These are phyloP conservation scores for Pogonocherus hispidulus DNA, from an alignment of 2,888 invertebrate genomes.

Conservation along the genomic window DNA sequence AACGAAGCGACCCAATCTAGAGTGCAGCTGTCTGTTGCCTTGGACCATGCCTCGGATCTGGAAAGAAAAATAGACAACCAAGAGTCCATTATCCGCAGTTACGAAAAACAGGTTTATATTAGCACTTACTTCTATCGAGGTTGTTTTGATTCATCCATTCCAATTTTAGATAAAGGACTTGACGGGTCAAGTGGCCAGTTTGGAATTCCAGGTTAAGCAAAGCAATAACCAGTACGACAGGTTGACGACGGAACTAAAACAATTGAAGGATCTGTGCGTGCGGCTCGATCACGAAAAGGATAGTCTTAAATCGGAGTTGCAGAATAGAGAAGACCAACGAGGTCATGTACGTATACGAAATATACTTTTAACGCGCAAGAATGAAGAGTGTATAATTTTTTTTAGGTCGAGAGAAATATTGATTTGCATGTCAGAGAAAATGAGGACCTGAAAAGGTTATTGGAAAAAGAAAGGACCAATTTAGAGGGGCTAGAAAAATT, in stretches of 20 bases:
- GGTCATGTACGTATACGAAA: conserved; percentile 64
- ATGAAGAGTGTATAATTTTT: conserved; percentile 19
- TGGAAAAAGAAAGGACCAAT: conserved; percentile 68
- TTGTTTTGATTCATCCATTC: not conserved
- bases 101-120: conserved; percentile 72
- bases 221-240: conserved; percentile 72
- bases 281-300: conserved; percentile 79
- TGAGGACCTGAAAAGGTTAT: conserved; percentile 66
- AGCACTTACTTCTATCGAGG: not conserved
- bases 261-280: conserved; percentile 74
- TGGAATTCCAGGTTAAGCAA: conserved; percentile 77
- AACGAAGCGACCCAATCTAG: conserved; percentile 81
- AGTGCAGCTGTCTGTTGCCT: conserved; percentile 70
- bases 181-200: conserved; percentile 72
- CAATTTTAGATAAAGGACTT: conserved; percentile 68
- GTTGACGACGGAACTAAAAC: conserved; percentile 74
- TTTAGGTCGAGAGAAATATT: conserved; percentile 71
- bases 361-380: not conserved
- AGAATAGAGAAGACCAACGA: conserved; percentile 69
- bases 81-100: conserved; percentile 71
- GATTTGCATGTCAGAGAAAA: conserved; percentile 69
- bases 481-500: conserved; percentile 73
- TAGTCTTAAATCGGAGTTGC: conserved; percentile 71
- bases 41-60: conserved; percentile 74
- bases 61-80: conserved; percentile 75